These are phyloP conservation scores for Galerucella calmariensis DNA, from an alignment of 2,888 invertebrate species.

Conservation along the genomic window DNA sequence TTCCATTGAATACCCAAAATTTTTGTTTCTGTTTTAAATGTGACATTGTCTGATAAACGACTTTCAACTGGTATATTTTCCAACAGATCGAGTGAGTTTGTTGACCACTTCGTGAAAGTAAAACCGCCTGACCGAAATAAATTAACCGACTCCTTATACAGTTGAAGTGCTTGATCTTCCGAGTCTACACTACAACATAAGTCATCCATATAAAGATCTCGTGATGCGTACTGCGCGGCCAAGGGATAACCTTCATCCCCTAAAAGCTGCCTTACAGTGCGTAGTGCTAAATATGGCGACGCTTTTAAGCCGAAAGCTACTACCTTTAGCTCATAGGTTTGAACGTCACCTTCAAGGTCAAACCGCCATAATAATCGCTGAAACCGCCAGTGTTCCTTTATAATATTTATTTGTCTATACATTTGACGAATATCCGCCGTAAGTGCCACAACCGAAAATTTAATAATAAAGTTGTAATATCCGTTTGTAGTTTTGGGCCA, in stretches of 20 bases:
- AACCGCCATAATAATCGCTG: too few species aligned
- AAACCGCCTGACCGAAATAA: conserved; percentile 26
- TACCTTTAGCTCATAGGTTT: too few species aligned
- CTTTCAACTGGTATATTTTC: conserved; percentile 7
- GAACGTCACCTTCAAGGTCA: too few species aligned
- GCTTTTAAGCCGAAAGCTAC: too few species aligned
- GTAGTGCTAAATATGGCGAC: conserved; percentile 5
- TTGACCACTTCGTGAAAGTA: not conserved
- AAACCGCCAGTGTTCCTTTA: too few species aligned
- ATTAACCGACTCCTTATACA: conserved; percentile 13
- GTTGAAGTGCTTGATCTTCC: conserved; percentile 7
- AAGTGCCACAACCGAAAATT: too few species aligned
- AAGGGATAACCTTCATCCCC: conserved; percentile 14
- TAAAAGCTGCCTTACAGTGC: not conserved
- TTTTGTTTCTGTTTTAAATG: not conserved
- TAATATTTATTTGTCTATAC: too few species aligned
- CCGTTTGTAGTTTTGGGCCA: too few species aligned
- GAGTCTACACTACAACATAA: conserved; percentile 8
- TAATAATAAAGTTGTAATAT: too few species aligned
- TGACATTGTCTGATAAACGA: not conserved
- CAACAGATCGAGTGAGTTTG: conserved; percentile 1
- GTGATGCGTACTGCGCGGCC: not conserved
- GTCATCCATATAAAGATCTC: conserved; percentile 19
- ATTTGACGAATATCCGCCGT: too few species aligned
- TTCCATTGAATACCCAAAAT: too few species aligned